These are phyloP conservation scores for Lophochroa leadbeateri DNA, from an alignment of 2,113 vertebrate genomes.

Conservation along the genomic window DNA sequence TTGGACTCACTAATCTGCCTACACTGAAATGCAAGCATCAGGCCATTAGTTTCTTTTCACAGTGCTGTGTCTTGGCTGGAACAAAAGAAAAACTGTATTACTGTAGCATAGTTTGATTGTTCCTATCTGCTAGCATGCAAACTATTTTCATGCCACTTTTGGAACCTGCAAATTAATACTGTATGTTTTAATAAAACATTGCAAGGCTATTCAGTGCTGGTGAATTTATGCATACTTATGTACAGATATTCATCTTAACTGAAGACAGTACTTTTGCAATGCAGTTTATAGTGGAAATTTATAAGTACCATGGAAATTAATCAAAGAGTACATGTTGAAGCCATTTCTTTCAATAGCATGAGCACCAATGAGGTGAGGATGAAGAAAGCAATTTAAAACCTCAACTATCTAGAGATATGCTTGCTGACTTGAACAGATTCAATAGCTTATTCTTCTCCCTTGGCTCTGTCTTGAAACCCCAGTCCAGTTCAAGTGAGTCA, in stretches of 20 bases:
- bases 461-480: background rate
- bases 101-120: background rate
- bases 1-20: background rate
- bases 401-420: background rate
- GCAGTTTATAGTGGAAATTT: constrained; percentile 4
- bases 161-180: background rate
- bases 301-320: background rate
- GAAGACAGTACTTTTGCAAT: background rate
- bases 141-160: background rate
- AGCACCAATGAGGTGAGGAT: background rate
- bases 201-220: background rate
- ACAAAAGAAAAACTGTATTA: background rate
- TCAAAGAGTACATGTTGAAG: background rate
- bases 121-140: background rate
- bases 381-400: constrained; percentile 17
- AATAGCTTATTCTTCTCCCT: background rate
- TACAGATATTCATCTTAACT: background rate
- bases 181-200: background rate
- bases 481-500: background rate
- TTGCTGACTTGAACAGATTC: background rate
- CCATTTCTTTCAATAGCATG: background rate
- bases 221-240: background rate
- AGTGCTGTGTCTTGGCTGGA: background rate
- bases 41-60: background rate
- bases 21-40: background rate